Base-by-base conservation (phyloP, 2,113 vertebrate genomes). In the Hemibagrus wyckioides region DNA sequence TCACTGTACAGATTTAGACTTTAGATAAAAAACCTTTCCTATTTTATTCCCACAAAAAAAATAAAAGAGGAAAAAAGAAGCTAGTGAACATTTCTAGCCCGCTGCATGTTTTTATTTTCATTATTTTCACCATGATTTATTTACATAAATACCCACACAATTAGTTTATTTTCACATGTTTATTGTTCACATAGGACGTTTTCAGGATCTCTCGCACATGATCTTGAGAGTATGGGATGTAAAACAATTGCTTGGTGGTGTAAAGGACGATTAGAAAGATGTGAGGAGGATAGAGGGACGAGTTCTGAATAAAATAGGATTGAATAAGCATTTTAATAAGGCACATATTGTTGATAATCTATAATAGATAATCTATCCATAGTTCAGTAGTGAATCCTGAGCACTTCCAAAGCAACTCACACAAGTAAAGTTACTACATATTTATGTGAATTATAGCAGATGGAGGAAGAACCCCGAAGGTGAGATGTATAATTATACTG, bases 1-100 rank as follows among this genome's bases (percentile, higher is more conserved):
- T 86, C 54, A 67, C 63, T 86, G 50, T 65, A 65, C 21, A 75
- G 48, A 59, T 89, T 84, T 48, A 48, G 44, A 48, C 44, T 7
- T 48, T 4, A 8, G 9, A 7, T 48, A 2, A n/a, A 86, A 63
- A 25, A 25, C 19, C 71, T 80, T 75, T 77, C 63, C 11, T 36
- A 67, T 82, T 75, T 21, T 56, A 57, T 23, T 19, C 79, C 50
- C 23, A n/a, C n/a, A 59, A 11, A 21, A 23, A 86, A 77, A 76
- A 23, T 54, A 28, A 41, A 63, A 80, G 17, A 80, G 50, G 9
- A 44, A 30, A 30, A 19, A 54, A 54, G n/a, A 17, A 11, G 17
- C 73, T 50, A 50, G 41, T 50, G 0, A 9, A 41, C 44, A 17
- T 33, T 77, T 33, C 73, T 50, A 50, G 44, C 21, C 28, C 6